Evolutionary conservation across 2,113 vertebrate genomes (phyloP).

Genomic region (Oncorhynchus keta): DNA sequence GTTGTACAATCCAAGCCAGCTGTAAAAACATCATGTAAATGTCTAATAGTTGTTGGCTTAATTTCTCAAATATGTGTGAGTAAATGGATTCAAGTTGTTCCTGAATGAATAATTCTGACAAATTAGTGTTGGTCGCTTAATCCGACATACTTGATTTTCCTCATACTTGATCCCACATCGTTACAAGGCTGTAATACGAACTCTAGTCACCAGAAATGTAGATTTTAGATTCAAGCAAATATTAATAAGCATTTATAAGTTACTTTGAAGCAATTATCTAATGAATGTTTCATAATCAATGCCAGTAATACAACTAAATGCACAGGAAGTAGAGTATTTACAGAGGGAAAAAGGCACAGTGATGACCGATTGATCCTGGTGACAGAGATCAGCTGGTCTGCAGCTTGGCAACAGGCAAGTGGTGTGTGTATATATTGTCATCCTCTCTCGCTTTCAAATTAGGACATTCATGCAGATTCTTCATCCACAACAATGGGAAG

Average conservation of each 20-base stretch:
- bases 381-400: conserved; percentile 46
- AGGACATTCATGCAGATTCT: conserved; percentile 13
- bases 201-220: background rate
- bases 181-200: background rate
- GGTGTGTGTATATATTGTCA: conserved; percentile 18
- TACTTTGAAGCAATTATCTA: background rate
- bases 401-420: conserved; percentile 68
- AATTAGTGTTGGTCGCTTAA: background rate
- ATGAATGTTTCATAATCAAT: background rate
- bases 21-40: conserved; percentile 1
- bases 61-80: conserved; percentile 16
- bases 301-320: too few relatives aligned
- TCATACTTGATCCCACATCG: background rate
- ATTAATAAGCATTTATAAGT: background rate
- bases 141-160: background rate
- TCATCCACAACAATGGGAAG: conserved; percentile 3
- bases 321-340: conserved; percentile 11
- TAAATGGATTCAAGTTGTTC: conserved; percentile 7
- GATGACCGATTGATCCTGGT: conserved; percentile 48
- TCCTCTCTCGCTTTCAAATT: conserved; percentile 15
- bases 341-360: conserved; percentile 54
- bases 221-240: background rate
- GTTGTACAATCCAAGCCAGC: conserved; percentile 37
- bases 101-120: background rate
- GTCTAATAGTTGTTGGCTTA: conserved; percentile 53